Percentiles rank a stretch among this genome's conserved stretches.
Conservation (phyloP, 2,113 vertebrate species). For the Ivindomyrus marchei region DNA sequence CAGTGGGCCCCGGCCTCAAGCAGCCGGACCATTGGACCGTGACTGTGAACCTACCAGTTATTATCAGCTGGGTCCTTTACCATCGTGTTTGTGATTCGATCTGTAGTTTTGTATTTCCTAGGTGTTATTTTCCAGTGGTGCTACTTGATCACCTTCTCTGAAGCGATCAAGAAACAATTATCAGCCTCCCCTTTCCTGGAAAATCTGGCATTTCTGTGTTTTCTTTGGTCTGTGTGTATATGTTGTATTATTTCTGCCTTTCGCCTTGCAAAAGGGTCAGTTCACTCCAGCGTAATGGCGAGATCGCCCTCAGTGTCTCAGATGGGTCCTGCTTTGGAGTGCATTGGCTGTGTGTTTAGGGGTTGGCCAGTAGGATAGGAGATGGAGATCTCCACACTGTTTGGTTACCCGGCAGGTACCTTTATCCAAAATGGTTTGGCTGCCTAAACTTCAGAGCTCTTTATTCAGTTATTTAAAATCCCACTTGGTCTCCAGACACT, state of each 20-base stretch:
- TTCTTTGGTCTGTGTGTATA: background rate
- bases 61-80: background rate
- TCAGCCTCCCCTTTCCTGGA: background rate
- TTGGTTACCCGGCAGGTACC: background rate
- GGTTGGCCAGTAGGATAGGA: background rate
- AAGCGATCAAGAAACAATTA: background rate
- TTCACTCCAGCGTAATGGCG: background rate
- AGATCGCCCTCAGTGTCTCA: background rate
- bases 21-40: background rate
- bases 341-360: background rate
- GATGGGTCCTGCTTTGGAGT: background rate
- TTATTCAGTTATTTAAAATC: background rate
- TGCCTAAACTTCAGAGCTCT: background rate
- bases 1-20: background rate
- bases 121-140: background rate
- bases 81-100: background rate
- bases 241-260: background rate
- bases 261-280: background rate
- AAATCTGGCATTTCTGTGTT: background rate
- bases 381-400: background rate
- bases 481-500: background rate
- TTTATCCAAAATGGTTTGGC: background rate
- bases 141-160: background rate
- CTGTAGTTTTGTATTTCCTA: background rate
- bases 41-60: background rate